Evolutionary conservation across 2,113 vertebrate species (phyloP), one percentile per base, ranked within the genome.

Genomic region (Anguilla rostrata): DNA sequence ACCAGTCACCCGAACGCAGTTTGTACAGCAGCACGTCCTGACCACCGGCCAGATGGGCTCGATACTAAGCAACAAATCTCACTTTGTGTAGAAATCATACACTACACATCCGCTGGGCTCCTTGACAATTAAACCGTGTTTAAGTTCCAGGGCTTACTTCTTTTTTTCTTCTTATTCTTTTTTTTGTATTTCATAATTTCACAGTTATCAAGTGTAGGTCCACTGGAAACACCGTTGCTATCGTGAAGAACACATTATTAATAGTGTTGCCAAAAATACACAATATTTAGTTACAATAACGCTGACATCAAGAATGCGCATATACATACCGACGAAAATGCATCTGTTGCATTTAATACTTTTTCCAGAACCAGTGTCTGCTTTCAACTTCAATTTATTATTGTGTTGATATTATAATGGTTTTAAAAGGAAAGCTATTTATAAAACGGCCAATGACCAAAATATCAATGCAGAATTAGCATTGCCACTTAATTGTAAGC

Each of bases 1-100:
- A 92, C 93, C 96, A 95, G 94, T 94, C 96, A 95, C 95, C 95
- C 95, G 94, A 94, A 96, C 95, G 95, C 78, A 94, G 95, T 96
- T 96, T 96, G 96, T 96, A 95, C 94, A 95, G 94, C 95, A 90
- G 94, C 94, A 91, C 92, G 94, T 93, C 95, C 93, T 95, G 95
- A 95, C 95, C 91, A 39, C 78, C 91, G 92, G 92, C 92, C 94
- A 94, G 88, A 90, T 89, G 88, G 86, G 86, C 84, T 87, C 75
- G 53, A 75, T 63, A 84, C 86, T 78, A 40, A 26, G 80, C 56
- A 66, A 87, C 56, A 20, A 80, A 80, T 41, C 39, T 80, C 71
- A 34, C 71, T 71, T 71, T 71, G 6, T 75, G 26, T 34, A 82
- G 80, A 83, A 40, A 82, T 87, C 80, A 88, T 83, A 80, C 82